These are phyloP conservation scores for Drosophila niveifrons DNA, from an alignment of 2,888 invertebrate genomes.

Conservation along the genomic window DNA sequence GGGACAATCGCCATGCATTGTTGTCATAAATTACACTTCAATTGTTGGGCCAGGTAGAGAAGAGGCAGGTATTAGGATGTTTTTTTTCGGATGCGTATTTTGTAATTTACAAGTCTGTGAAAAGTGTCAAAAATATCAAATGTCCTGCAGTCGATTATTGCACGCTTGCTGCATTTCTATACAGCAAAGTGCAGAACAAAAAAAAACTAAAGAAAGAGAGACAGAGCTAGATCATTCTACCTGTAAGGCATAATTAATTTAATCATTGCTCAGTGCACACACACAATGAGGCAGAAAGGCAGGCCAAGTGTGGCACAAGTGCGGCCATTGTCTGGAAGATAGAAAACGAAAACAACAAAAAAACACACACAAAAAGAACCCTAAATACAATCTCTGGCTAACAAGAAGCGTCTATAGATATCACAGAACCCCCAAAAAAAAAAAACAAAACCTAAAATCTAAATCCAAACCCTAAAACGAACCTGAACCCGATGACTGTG, in stretches of 20 bases:
- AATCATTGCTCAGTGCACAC: constrained; percentile 77
- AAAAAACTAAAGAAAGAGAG: background rate
- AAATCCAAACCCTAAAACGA: constrained; percentile 5
- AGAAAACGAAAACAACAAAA: constrained; percentile 50
- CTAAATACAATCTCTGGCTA: constrained; percentile 60
- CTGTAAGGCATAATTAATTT: constrained; percentile 79
- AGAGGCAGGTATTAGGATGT: constrained; percentile 17
- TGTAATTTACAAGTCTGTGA: constrained; percentile 61
- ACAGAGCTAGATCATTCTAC: constrained; percentile 42
- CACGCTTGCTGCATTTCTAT: constrained; percentile 70
- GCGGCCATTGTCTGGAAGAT: constrained; percentile 53
- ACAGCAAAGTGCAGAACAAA: constrained; percentile 7
- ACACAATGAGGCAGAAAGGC: constrained; percentile 31
- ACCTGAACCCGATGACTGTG: constrained; percentile 46
- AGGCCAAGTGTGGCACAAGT: constrained; percentile 59
- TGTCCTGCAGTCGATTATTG: constrained; percentile 61
- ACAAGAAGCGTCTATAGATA: constrained; percentile 56
- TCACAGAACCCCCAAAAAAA: constrained; percentile 6
- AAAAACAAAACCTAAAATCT: constrained; percentile 12
- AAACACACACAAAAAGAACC: constrained; percentile 13
- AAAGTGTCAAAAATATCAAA: constrained; percentile 81
- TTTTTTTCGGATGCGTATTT: constrained; percentile 36
- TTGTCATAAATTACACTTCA: constrained; percentile 80
- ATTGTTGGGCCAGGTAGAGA: constrained; percentile 58
- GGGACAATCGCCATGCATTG: constrained; percentile 56